Evolutionary conservation across 2,113 vertebrate genomes (phyloP), one percentile per base, ranked within the genome.

Genomic region (Antechinus stuartii): DNA sequence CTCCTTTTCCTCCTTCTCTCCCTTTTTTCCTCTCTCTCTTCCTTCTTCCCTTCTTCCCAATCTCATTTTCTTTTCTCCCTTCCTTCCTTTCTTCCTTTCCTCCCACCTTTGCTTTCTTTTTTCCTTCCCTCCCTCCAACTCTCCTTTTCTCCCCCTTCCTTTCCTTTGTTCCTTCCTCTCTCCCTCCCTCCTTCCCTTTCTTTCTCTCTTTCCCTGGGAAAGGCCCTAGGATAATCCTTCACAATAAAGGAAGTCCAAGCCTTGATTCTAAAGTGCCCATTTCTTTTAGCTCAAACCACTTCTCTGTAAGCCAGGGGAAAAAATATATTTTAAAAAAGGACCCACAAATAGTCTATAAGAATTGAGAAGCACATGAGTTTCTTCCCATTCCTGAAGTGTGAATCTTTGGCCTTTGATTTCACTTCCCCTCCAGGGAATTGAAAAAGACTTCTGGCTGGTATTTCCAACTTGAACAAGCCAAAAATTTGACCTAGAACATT

Each of bases 151-250:
- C 47, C 47, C 47, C 47, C 47, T 5, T 26, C 27, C 55, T 57
- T 61, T 30, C 30, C 4, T 35, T 61, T 27, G 12, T 14, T 35
- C 9, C 6, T 57, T 9, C 53, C 16, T 19, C 16, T 7, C 53
- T 54, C 53, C 16, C 11, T 54, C 11, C 53, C 53, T 54, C 7
- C 53, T 11, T 54, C 8, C 7, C 8, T 94, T n/a, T 95, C 91
- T 56, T 49, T 94, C 14, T 1, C 94, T 97, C 98, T 98, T 96
- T 55, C 35, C 91, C 96, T 92, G 96, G 93, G 94, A 97, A 98
- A 98, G 96, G 97, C 97, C 97, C 96, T 22, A 96, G 4, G 92
- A 91, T 54, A 91, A 56, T 92, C 16, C 54, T n/a, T 22, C 30
- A 27, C 49, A 96, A 10, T 57, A 76, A 92, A 22, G 30, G 35